phyloP scores from a whole-genome alignment of 2,113 vertebrate genomes.

The Hucho hucho region DNA sequence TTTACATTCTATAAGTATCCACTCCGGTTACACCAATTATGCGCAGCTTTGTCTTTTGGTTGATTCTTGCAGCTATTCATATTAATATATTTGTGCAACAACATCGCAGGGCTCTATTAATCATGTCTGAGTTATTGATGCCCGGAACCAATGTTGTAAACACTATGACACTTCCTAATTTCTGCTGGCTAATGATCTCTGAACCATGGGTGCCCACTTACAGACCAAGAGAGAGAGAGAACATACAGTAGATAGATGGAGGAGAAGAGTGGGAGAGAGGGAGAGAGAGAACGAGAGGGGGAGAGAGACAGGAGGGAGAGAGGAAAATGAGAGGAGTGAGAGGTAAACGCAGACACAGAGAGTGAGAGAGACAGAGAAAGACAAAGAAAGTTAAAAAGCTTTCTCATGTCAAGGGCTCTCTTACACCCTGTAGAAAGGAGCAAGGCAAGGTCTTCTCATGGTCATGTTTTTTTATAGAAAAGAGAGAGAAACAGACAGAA shows the following conservation, averaged over 20 bases:
- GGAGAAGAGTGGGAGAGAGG: not conserved
- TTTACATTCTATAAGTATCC: too few species aligned
- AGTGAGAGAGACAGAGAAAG: not conserved
- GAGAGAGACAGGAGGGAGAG: too few species aligned
- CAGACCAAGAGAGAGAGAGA: not conserved
- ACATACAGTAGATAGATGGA: not conserved
- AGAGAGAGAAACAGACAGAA: too few species aligned
- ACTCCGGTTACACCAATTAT: not conserved
- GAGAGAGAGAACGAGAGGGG: too few species aligned
- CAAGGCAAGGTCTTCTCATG: too few species aligned
- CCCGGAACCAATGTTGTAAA: constrained; percentile 22
- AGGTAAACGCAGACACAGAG: not conserved
- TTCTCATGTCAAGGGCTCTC: too few species aligned
- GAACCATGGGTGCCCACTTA: constrained; percentile 25
- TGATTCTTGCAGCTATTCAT: too few species aligned
- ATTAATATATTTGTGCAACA: too few species aligned
- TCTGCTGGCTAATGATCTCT: constrained; percentile 37
- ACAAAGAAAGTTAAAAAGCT: not conserved
- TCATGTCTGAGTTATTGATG: constrained; percentile 44
- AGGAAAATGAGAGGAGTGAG: not conserved
- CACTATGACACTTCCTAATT: constrained; percentile 43
- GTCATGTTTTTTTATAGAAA: too few species aligned
- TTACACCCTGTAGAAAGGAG: too few species aligned
- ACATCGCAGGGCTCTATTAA: too few species aligned
- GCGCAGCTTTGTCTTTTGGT: not conserved